Evolutionary conservation across 1,140 invertebrate species (phyloP).

Genomic region (Pogonus chalceus): DNA sequence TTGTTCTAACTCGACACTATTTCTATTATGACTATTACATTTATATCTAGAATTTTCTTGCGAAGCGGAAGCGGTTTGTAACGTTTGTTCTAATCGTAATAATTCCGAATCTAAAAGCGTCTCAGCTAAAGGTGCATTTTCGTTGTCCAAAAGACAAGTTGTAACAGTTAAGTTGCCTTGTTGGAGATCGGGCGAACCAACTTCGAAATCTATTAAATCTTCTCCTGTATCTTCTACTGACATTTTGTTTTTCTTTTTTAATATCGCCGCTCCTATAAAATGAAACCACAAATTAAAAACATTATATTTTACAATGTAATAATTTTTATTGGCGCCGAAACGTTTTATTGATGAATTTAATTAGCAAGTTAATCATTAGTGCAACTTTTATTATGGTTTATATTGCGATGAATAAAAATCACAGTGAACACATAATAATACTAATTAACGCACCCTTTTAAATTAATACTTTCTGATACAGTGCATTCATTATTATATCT

Average conservation of each 20-base stretch:
- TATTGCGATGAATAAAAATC: neutral
- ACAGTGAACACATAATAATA: neutral
- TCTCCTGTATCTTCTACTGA: slow-evolving; percentile 5
- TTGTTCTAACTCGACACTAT: slow-evolving; percentile 27
- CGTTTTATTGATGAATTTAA: neutral
- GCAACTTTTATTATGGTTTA: neutral
- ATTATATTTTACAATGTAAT: neutral
- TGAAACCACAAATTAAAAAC: neutral
- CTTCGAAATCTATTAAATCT: slow-evolving; percentile 28
- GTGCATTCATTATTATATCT: no score
- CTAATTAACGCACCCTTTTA: neutral
- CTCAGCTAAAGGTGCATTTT: slow-evolving; percentile 18
- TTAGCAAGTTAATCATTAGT: neutral
- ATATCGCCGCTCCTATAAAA: neutral
- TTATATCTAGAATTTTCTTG: slow-evolving; percentile 9
- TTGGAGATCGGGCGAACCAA: slow-evolving; percentile 22
- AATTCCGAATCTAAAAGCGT: slow-evolving; percentile 29
- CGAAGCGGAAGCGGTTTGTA: slow-evolving; percentile 19
- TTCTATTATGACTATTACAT: slow-evolving; percentile 9
- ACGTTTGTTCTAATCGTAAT: slow-evolving; percentile 25
- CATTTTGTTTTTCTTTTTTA: neutral
- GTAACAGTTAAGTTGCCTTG: neutral
- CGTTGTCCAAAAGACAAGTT: slow-evolving; percentile 8
- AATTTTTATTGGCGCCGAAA: neutral
- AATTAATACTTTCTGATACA: no score